Evolutionary conservation across 1,140 invertebrate genomes (phyloP).

Genomic region (Hormaphis cornu): DNA sequence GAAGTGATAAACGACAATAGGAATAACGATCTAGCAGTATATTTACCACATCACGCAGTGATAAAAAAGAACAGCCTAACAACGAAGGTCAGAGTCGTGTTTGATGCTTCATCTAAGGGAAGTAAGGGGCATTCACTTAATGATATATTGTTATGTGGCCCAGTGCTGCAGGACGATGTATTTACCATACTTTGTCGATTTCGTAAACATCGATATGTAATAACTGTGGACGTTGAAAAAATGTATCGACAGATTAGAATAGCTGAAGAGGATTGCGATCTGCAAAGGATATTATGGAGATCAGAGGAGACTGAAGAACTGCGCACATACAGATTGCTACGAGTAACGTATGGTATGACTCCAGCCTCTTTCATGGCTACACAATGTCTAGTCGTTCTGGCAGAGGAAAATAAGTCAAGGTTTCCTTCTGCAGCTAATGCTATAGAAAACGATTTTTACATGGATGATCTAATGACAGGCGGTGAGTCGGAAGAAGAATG

Average conservation of each 20-base stretch:
- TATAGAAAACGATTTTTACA: constrained; percentile 34
- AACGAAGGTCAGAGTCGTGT: constrained; percentile 39
- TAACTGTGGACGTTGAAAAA: constrained; percentile 42
- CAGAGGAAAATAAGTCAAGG: constrained; percentile 36
- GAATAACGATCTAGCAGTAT: constrained; percentile 10
- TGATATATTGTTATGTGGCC: constrained; percentile 38
- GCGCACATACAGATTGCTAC: constrained; percentile 40
- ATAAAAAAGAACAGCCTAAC: constrained; percentile 19
- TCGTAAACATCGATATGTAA: constrained; percentile 38
- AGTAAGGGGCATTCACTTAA: constrained; percentile 37
- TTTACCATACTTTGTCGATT: constrained; percentile 41
- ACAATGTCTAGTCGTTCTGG: constrained; percentile 39
- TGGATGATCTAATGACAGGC: constrained; percentile 42
- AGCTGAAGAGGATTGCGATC: constrained; percentile 39
- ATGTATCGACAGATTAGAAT: constrained; percentile 44
- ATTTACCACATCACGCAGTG: constrained; percentile 39
- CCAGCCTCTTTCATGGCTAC: constrained; percentile 41
- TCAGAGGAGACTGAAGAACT: constrained; percentile 35
- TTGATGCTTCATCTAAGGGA: constrained; percentile 40
- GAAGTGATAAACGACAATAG: neutral
- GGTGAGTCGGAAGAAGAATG: constrained; percentile 36
- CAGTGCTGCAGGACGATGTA: constrained; percentile 41
- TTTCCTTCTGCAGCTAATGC: constrained; percentile 37
- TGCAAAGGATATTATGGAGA: constrained; percentile 44
- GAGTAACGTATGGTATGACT: constrained; percentile 43